Conservation (phyloP, 1,140 invertebrate species). For the Hesperophylax magnus region DNA sequence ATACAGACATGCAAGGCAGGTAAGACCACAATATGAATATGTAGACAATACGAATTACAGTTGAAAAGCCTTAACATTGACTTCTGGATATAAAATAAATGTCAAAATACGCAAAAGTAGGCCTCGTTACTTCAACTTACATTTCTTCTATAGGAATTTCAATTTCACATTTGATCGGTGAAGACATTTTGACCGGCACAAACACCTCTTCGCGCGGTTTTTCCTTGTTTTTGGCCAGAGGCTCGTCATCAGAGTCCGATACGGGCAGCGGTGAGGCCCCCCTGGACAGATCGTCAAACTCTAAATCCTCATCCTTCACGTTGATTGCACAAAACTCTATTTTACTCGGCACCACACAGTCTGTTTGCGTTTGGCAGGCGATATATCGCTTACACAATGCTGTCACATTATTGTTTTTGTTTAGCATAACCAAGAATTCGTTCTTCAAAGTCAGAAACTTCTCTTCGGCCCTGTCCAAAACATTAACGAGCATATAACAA, state of each 20-base stretch:
- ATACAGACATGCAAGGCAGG: no score
- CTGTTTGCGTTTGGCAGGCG: conserved; percentile 33
- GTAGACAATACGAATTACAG: no score
- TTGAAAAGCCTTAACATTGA: no score
- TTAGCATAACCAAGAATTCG: conserved; percentile 45
- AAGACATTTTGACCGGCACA: conserved; percentile 7
- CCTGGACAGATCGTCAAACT: conserved; percentile 25
- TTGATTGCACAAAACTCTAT: conserved; percentile 39
- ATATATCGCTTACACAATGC: conserved; percentile 23
- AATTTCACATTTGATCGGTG: conserved; percentile 26
- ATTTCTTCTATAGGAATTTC: conserved; percentile 35
- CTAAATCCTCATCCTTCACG: conserved; percentile 41
- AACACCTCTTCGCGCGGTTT: conserved; percentile 28
- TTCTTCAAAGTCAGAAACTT: conserved; percentile 49
- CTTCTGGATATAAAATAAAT: no score
- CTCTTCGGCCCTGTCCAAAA: conserved; percentile 39
- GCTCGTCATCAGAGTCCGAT: conserved; percentile 67
- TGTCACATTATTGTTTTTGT: conserved; percentile 41
- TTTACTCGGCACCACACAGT: conserved; percentile 10
- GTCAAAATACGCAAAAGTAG: no score
- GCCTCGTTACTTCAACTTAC: neutral
- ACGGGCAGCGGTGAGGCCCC: conserved; percentile 15
- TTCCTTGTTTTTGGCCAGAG: conserved; percentile 61
- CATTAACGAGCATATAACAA: conserved; percentile 35
- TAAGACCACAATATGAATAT: no score